phyloP scores from a whole-genome alignment of 1,140 invertebrate species.

The Gryon sp. region DNA sequence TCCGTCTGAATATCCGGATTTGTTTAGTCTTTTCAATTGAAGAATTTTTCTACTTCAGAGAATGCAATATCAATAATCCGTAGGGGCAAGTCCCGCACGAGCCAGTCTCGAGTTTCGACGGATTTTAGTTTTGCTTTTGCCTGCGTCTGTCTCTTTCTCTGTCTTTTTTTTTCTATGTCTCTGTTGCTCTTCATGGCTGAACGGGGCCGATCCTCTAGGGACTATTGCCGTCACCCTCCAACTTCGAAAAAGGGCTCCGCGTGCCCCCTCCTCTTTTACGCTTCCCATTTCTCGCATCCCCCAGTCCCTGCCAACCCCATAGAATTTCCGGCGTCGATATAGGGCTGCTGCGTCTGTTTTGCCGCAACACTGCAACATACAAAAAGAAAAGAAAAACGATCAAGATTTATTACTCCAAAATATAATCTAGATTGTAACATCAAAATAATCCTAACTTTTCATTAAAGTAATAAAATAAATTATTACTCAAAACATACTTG shows the following conservation, averaged over 20 bases:
- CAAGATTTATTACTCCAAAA: constrained; percentile 24
- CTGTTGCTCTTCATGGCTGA: constrained; percentile 27
- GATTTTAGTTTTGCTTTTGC: constrained; percentile 49
- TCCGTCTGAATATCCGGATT: constrained; percentile 28
- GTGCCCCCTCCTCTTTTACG: constrained; percentile 9
- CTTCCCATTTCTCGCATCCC: not conserved
- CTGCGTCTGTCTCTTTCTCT: constrained; percentile 14
- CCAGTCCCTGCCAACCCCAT: constrained; percentile 33
- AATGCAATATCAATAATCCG: constrained; percentile 53
- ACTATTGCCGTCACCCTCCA: constrained; percentile 48
- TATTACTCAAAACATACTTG: no score
- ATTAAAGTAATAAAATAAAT: no score
- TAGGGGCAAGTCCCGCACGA: constrained; percentile 52
- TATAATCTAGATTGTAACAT: not conserved
- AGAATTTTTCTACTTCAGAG: constrained; percentile 45
- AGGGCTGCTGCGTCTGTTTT: constrained; percentile 56
- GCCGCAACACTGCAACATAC: constrained; percentile 35
- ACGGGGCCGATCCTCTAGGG: constrained; percentile 44
- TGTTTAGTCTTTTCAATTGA: constrained; percentile 41
- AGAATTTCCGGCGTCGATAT: constrained; percentile 57
- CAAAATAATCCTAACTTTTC: not conserved
- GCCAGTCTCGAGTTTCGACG: constrained; percentile 55
- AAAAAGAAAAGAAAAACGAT: constrained; percentile 27
- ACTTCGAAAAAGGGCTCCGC: constrained; percentile 49
- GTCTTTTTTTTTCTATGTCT: constrained; percentile 20